Conservation (phyloP, 2,888 invertebrate genomes). For the Podotricha telesiphe region DNA sequence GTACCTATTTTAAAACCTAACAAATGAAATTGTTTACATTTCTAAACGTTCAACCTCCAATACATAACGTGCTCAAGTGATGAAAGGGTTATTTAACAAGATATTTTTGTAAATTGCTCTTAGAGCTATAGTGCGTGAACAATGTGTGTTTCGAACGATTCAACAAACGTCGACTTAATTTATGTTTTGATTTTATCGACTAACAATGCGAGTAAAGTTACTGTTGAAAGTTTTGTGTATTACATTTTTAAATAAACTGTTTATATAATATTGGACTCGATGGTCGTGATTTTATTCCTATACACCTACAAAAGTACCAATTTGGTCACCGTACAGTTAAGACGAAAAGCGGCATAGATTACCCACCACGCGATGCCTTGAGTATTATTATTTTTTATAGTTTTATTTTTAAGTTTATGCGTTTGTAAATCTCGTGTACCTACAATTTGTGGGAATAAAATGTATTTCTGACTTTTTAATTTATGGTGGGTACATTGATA, state of each 20-base stretch:
- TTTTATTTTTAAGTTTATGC: too few relatives aligned
- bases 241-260: not conserved
- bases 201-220: not conserved
- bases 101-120: conserved; percentile 23
- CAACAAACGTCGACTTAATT: conserved; percentile 22
- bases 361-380: too few relatives aligned
- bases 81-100: conserved; percentile 19
- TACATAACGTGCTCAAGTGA: conserved; percentile 15
- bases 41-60: conserved; percentile 29
- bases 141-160: conserved; percentile 21
- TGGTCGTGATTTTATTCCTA: too few relatives aligned
- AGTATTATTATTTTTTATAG: too few relatives aligned
- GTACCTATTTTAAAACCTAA: conserved; percentile 54
- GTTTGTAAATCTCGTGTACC: too few relatives aligned
- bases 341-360: too few relatives aligned
- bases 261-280: not conserved
- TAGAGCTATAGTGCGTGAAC: conserved; percentile 16
- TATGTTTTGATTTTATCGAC: conserved; percentile 19
- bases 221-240: not conserved
- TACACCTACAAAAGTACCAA: too few relatives aligned
- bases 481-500: too few relatives aligned
- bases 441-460: too few relatives aligned
- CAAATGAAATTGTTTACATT: conserved; percentile 37
- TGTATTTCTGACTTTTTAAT: too few relatives aligned
- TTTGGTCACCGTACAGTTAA: too few relatives aligned